These are phyloP conservation scores for Girardinichthys multiradiatus DNA, from an alignment of 2,113 vertebrate species.

Conservation along the genomic window DNA sequence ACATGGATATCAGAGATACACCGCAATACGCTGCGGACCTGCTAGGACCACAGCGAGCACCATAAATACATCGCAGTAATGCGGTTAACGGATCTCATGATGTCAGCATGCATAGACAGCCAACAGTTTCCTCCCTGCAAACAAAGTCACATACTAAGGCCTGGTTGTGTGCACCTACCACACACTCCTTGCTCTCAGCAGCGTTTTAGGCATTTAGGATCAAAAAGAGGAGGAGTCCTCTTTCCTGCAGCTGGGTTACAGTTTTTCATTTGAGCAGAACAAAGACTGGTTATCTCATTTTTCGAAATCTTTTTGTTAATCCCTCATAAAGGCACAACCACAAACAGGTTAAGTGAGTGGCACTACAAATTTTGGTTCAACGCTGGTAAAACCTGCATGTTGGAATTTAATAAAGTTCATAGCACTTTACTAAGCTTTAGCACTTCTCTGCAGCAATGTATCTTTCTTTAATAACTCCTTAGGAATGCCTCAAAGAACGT, in stretches of 20 bases:
- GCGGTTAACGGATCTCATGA: conserved; percentile 55
- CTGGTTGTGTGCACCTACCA: background rate
- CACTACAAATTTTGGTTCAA: background rate
- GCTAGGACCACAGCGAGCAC: conserved; percentile 22
- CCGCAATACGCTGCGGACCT: conserved; percentile 14
- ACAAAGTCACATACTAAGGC: conserved; percentile 6
- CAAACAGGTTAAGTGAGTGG: background rate
- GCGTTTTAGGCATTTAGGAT: background rate
- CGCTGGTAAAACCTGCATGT: background rate
- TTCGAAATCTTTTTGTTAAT: too few species aligned
- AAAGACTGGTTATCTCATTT: background rate
- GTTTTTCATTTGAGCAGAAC: too few species aligned
- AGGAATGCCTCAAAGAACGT: background rate
- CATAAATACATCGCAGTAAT: conserved; percentile 62
- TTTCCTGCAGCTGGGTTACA: too few species aligned
- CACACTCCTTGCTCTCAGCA: conserved; percentile 4
- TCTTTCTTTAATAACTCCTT: background rate
- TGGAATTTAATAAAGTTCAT: background rate
- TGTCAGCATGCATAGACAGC: conserved; percentile 43
- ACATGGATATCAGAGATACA: conserved; percentile 48
- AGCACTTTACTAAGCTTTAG: too few species aligned
- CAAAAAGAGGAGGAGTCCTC: too few species aligned
- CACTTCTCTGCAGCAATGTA: background rate
- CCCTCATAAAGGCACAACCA: background rate
- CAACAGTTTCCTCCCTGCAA: conserved; percentile 1